Evolutionary conservation across 2,888 invertebrate species (phyloP), one percentile per base, ranked within the genome.

Genomic region (Podotricha telesiphe): DNA sequence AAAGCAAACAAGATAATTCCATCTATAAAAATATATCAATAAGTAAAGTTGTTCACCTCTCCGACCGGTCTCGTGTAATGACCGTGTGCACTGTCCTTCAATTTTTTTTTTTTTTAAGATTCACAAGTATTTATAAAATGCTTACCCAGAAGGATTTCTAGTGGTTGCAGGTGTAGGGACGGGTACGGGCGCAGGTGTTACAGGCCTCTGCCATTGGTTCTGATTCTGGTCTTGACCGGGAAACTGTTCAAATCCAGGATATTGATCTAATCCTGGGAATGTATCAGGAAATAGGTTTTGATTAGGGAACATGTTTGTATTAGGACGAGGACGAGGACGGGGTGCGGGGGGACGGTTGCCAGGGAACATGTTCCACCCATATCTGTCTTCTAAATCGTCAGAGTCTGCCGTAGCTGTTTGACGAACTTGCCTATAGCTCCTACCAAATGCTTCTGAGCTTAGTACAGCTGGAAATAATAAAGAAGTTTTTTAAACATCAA

Each of bases 331-430:
- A 2, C 65, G 28, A 13, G 58, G 72, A 10, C 40, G 68, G 56
- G 17, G 88, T 86, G 73, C 84, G 82, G 78, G 85, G 85, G 74
- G 85, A 75, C 10, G 81, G 67, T 2, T 86, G n/a, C 40, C 20
- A 22, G 20, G 19, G 5, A 8, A n/a, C 34, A 76, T 73, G 42
- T 76, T 73, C 76, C 75, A 81, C 11, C 82, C 86, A 34, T 89
- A 89, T 71, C 86, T 85, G 64, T 90, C 88, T 4, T 89, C 89
- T 64, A 89, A 73, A 15, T 79, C 73, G 0, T 79, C 76, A 0
- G 55, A 17, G 0, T 37, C 11, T 15, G 28, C 34, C 20, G 55
- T 8, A n/a, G 73, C 69, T 3, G 76, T 59, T 70, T 89, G 86
- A 2, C 82, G 80, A 68, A 78, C 82, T 34, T 79, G 76, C 67